Base-by-base conservation (phyloP, 2,113 vertebrate genomes). In the Tringa solitaria region DNA sequence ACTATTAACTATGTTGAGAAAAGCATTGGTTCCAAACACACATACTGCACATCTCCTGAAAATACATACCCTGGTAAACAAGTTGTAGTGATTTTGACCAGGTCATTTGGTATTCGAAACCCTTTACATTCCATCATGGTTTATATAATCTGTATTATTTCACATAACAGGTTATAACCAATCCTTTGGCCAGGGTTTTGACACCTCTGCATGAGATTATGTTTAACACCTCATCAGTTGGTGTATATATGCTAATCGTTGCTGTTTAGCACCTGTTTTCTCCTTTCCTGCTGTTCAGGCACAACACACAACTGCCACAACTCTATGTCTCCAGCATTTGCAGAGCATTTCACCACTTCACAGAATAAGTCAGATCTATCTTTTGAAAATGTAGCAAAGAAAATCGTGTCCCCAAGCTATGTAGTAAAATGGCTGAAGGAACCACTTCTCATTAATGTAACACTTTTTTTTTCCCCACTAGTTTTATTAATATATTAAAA, bases 181-280 rank as follows among this genome's bases (percentile, higher is more conserved):
- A 93, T 95, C 61, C 73, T 94, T 75, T 95, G 91, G 92, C 89
- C 95, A 60, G 78, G 92, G 92, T 87, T 97, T 68, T 96, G 97
- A 97, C 95, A 97, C 87, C 96, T 96, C 96, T 85, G 96, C 95
- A 17, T 95, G 96, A 92, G 91, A 69, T 89, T 45, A 8, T 97
- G 93, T 95, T 96, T 84, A 95, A 97, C 97, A 97, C 94, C 70
- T 96, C 89, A 19, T 74, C 92, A 85, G 20, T 57, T 81, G 83
- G 83, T 95, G 33, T 35, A 89, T 91, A 93, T 95, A 97, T 97
- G 96, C 89, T 97, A 96, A 96, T 96, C 10, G 54, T 85, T 94
- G 56, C 91, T 92, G 91, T 90, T 95, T 93, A 91, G 93, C 97
- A 97, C 96, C 97, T 97, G 97, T 89, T 97, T 97, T 93, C 87